Evolutionary conservation across 2,113 vertebrate genomes (phyloP).

Genomic region (Phaethon lepturus): DNA sequence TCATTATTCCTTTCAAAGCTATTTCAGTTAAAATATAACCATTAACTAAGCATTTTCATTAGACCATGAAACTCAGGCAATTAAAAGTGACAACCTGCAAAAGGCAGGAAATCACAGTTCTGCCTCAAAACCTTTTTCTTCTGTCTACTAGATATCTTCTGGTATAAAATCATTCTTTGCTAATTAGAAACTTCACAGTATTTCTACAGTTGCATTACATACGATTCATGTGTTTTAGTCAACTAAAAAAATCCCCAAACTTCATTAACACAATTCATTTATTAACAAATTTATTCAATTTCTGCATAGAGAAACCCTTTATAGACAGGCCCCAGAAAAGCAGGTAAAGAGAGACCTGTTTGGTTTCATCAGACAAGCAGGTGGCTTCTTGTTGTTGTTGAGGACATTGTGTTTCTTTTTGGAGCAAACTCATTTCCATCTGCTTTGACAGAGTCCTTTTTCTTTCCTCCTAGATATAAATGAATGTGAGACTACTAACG

Average conservation of each 20-base stretch:
- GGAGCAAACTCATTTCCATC: neutral
- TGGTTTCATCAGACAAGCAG: neutral
- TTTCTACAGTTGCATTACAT: neutral
- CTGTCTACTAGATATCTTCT: neutral
- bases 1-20: neutral
- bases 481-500: constrained; percentile 91
- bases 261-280: neutral
- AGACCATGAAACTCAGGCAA: neutral
- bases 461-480: constrained; percentile 86
- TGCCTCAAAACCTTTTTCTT: neutral
- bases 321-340: neutral
- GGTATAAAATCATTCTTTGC: neutral
- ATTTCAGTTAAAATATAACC: neutral
- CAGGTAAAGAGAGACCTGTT: neutral
- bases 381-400: neutral
- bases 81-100: neutral
- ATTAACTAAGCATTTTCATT: neutral
- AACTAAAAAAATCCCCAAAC: neutral
- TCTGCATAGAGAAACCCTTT: neutral
- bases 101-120: neutral
- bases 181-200: neutral
- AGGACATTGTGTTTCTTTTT: neutral
- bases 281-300: neutral
- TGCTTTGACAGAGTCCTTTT: neutral
- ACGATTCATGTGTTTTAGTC: neutral